phyloP scores from a whole-genome alignment of 2,797 vertebrate genomes.

The Ctenochaetus hawaiiensis region DNA sequence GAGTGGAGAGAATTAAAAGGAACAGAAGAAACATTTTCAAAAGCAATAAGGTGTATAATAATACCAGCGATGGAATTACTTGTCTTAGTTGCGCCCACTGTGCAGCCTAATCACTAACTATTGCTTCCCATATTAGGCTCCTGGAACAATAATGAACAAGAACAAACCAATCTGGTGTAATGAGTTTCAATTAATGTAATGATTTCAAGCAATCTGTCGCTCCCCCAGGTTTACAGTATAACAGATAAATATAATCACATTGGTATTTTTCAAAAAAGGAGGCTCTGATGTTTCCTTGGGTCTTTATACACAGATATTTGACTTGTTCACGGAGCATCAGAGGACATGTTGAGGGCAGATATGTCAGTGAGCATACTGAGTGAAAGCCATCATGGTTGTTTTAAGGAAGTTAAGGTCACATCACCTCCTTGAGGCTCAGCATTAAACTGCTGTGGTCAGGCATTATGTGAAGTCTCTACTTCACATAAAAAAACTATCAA shows the following conservation, averaged over 20 bases:
- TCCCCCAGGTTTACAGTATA: neutral
- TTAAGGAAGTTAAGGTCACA: constrained; percentile 31
- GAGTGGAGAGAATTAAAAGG: neutral
- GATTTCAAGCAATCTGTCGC: constrained; percentile 19
- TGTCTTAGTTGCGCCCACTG: neutral
- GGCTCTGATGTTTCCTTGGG: constrained; percentile 4
- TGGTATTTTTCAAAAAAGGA: constrained; percentile 15
- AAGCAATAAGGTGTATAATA: constrained; percentile 7
- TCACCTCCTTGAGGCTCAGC: constrained; percentile 20
- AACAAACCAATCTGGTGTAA: constrained; percentile 13
- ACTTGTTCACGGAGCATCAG: constrained; percentile 17
- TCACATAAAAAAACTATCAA: constrained; percentile 34
- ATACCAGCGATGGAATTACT: neutral
- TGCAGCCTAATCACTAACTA: constrained; percentile 2
- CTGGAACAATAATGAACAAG: constrained; percentile 10
- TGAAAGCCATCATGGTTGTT: constrained; percentile 11
- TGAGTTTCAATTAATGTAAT: constrained; percentile 14
- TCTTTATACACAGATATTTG: neutral
- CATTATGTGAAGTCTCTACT: constrained; percentile 19
- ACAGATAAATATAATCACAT: constrained; percentile 7
- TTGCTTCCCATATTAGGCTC: constrained; percentile 5
- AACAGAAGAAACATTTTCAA: constrained; percentile 1
- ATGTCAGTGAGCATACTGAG: neutral
- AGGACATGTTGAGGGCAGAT: constrained; percentile 8
- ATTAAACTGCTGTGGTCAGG: constrained; percentile 11